Evolutionary conservation across 2,797 vertebrate species (phyloP).

Genomic region (Argentina silus): DNA sequence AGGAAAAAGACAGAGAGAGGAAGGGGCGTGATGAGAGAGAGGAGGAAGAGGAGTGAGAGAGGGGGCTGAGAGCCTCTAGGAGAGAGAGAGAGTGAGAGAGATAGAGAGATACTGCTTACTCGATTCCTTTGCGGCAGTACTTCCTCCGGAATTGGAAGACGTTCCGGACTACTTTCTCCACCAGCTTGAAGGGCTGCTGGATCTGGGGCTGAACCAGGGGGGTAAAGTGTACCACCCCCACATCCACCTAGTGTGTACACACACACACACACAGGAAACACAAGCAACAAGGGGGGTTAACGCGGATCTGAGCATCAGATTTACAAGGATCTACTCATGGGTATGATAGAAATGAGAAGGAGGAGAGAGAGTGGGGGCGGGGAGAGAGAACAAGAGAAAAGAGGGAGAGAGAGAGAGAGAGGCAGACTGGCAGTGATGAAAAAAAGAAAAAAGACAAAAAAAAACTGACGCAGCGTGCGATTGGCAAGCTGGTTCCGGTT

Average conservation of each 20-base stretch:
- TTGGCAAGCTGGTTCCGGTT: conserved; percentile 74
- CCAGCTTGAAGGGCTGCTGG: conserved; percentile 90
- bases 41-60: conserved; percentile 11
- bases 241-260: conserved; percentile 84
- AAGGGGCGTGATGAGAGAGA: conserved; percentile 29
- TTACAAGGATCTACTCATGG: conserved; percentile 8
- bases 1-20: conserved; percentile 29
- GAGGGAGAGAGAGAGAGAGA: conserved; percentile 26
- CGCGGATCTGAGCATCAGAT: conserved; percentile 22
- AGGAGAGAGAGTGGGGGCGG: background rate
- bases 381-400: background rate
- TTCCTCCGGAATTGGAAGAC: conserved; percentile 94
- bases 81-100: background rate
- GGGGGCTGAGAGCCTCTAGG: conserved; percentile 14
- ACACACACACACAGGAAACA: conserved; percentile 19
- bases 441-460: conserved; percentile 35
- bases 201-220: conserved; percentile 89
- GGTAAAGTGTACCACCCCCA: conserved; percentile 91
- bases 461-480: conserved; percentile 70
- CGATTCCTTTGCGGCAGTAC: conserved; percentile 85
- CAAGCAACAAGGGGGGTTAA: conserved; percentile 26
- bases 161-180: conserved; percentile 90
- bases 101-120: conserved; percentile 76
- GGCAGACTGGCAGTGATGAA: conserved; percentile 49
- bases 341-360: background rate